Conservation (phyloP, 2,113 vertebrate genomes). For the Ictalurus punctatus region DNA sequence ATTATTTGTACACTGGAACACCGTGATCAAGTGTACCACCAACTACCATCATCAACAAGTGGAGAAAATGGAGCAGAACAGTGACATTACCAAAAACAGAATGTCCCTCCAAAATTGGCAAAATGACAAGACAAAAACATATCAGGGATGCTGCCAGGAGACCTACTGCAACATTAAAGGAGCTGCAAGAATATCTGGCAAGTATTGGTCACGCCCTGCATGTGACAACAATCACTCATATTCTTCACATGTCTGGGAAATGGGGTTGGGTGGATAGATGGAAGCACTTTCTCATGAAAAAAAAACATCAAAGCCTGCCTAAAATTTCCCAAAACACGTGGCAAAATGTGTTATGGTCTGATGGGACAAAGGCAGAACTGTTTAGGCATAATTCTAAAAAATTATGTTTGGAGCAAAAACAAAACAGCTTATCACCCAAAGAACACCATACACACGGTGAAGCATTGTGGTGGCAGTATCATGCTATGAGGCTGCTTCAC, state of each 20-base stretch:
- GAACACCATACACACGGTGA: background rate
- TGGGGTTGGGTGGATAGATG: no score
- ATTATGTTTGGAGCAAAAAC: background rate
- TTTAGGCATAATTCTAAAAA: background rate
- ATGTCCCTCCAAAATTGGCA: background rate
- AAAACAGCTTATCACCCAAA: background rate
- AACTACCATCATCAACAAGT: background rate
- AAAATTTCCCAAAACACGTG: no score
- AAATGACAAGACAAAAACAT: background rate
- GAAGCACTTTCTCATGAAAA: no score
- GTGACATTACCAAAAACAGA: background rate
- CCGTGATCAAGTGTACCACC: background rate
- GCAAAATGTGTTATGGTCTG: background rate
- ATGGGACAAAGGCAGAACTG: background rate
- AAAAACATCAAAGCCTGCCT: no score
- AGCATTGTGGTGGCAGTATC: background rate
- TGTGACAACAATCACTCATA: no score
- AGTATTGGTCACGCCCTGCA: no score
- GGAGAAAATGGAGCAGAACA: background rate
- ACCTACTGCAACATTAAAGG: background rate
- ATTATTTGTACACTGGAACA: background rate
- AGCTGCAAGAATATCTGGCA: no score
- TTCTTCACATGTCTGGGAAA: no score
- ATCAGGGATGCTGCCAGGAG: background rate
- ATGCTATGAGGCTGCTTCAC: background rate